phyloP scores from a whole-genome alignment of 2,797 vertebrate species.

The Poecile montanus region DNA sequence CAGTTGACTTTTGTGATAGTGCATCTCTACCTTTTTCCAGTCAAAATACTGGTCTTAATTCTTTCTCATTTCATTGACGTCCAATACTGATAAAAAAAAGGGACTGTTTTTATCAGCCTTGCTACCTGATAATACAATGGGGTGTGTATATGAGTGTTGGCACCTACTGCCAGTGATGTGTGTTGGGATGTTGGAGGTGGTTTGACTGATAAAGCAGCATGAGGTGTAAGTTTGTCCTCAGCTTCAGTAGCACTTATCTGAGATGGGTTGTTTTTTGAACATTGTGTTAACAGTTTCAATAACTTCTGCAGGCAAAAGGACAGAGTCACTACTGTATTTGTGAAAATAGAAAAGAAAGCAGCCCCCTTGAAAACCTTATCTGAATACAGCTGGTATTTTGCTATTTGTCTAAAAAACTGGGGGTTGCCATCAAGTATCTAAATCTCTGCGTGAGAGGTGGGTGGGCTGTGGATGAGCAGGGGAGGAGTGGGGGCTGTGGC shows the following conservation, averaged over 20 bases:
- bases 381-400: neutral
- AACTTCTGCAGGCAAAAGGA: neutral
- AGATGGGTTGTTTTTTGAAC: neutral
- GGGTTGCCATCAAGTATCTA: neutral
- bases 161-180: neutral
- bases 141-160: fast-evolving
- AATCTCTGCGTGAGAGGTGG: neutral
- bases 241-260: neutral
- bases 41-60: neutral
- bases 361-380: neutral
- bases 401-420: neutral
- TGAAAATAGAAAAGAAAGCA: neutral
- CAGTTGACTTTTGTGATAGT: neutral
- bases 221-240: neutral
- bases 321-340: neutral
- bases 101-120: neutral
- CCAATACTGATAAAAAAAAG: neutral
- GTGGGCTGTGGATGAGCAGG: neutral
- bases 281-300: neutral
- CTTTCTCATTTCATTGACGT: neutral
- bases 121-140: neutral
- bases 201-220: neutral
- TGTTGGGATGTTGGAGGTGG: neutral
- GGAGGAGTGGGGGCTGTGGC: neutral
- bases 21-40: neutral